Evolutionary conservation across 1,140 invertebrate species (phyloP).

Genomic region (Scaptomyza graminum): DNA sequence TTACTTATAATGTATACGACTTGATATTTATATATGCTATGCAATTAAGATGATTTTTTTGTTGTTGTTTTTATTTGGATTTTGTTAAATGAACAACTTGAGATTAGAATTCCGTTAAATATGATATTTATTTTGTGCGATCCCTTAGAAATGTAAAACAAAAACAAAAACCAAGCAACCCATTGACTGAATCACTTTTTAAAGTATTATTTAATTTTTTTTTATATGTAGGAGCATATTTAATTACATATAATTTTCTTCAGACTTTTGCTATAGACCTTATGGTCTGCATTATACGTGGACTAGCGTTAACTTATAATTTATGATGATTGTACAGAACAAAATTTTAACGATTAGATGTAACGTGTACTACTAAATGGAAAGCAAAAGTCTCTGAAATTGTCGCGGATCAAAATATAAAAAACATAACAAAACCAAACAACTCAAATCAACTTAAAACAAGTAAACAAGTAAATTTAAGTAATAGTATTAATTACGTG

Average conservation of each 20-base stretch:
- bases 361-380: conserved; percentile 72
- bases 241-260: conserved; percentile 52
- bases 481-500: conserved; percentile 77
- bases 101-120: conserved; percentile 67
- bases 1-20: conserved; percentile 66
- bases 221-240: conserved; percentile 56
- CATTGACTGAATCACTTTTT: conserved; percentile 78
- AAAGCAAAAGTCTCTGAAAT: conserved; percentile 78
- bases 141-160: conserved; percentile 34
- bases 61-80: conserved; percentile 18
- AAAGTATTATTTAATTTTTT: conserved; percentile 79
- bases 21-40: conserved; percentile 68
- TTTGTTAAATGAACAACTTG: conserved; percentile 39
- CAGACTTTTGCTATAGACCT: conserved; percentile 51
- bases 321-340: conserved; percentile 65
- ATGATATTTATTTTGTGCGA: conserved; percentile 66
- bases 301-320: conserved; percentile 38
- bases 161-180: conserved; percentile 64
- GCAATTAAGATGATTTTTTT: conserved; percentile 53
- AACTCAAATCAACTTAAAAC: conserved; percentile 48
- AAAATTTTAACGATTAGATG: conserved; percentile 74
- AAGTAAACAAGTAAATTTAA: conserved; percentile 69
- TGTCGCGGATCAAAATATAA: conserved; percentile 70
- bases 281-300: conserved; percentile 35
- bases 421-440: conserved; percentile 33